Percentiles rank a stretch among this genome's conserved stretches.
These are phyloP conservation scores for Hippoglossus stenolepis DNA, from an alignment of 2,113 vertebrate genomes.

Conservation along the genomic window DNA sequence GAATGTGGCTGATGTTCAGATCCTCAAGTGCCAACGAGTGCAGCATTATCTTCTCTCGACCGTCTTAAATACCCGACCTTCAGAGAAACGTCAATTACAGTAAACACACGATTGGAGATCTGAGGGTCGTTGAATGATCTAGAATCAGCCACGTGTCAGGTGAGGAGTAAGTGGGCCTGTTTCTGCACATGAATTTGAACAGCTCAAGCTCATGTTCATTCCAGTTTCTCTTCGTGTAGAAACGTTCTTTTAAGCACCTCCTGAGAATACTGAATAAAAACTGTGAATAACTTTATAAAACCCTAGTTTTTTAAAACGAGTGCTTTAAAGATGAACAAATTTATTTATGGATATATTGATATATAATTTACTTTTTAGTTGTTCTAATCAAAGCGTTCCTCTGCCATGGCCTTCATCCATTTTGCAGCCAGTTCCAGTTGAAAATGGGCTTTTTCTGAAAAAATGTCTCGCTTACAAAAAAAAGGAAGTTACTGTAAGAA, in stretches of 20 bases:
- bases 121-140: slow-evolving; percentile 39
- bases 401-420: slow-evolving; percentile 60
- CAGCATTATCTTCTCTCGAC: slow-evolving; percentile 54
- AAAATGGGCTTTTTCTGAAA: slow-evolving; percentile 52
- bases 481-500: slow-evolving; percentile 13
- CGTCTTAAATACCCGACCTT: slow-evolving; percentile 46
- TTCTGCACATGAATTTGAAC: slow-evolving; percentile 64
- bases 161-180: slow-evolving; percentile 40
- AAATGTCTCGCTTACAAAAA: slow-evolving; percentile 27
- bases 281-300: slow-evolving; percentile 81
- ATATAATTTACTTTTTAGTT: slow-evolving; percentile 54
- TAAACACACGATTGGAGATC: slow-evolving; percentile 38
- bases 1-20: slow-evolving; percentile 67
- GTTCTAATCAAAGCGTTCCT: slow-evolving; percentile 65
- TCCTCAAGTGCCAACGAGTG: slow-evolving; percentile 79
- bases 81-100: slow-evolving; percentile 25
- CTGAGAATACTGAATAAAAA: slow-evolving; percentile 78
- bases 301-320: slow-evolving; percentile 75
- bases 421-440: slow-evolving; percentile 57
- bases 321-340: slow-evolving; percentile 56
- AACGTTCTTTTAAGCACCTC: slow-evolving; percentile 75
- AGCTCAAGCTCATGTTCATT: slow-evolving; percentile 74
- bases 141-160: slow-evolving; percentile 39
- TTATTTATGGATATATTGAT: slow-evolving; percentile 66
- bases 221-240: slow-evolving; percentile 77